A percentile compares a stretch with the other conserved stretches of the same genome.
phyloP scores from a whole-genome alignment of 2,797 vertebrate species.

The Tangara arthus region DNA sequence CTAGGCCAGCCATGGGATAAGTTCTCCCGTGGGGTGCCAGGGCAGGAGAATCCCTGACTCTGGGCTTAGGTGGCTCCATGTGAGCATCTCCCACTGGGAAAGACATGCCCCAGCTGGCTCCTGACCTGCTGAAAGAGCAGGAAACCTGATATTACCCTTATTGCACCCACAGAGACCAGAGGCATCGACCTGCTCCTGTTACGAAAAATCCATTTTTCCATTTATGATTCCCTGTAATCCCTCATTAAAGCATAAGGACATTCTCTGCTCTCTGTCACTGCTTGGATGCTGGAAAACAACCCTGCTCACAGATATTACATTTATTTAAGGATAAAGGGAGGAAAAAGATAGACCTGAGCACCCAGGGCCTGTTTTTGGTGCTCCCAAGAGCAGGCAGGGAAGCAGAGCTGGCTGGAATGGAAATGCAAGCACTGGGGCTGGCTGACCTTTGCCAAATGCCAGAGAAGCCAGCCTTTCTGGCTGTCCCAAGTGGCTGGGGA shows the following conservation, averaged over 20 bases:
- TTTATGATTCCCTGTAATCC: neutral
- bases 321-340: neutral
- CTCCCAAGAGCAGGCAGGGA: neutral
- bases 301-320: neutral
- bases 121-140: neutral
- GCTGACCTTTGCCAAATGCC: constrained; percentile 17
- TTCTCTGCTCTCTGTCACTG: neutral
- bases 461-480: neutral
- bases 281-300: neutral
- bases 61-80: neutral
- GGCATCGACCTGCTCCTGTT: neutral
- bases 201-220: neutral
- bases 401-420: neutral
- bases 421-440: neutral
- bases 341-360: neutral
- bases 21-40: neutral
- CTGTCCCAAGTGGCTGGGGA: neutral
- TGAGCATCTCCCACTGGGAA: neutral
- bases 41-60: neutral
- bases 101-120: neutral
- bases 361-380: neutral
- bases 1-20: neutral
- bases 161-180: neutral
- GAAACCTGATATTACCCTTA: neutral
- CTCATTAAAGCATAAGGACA: neutral